Conservation (phyloP, 2,113 vertebrate genomes). For the Macroglossus sobrinus region DNA sequence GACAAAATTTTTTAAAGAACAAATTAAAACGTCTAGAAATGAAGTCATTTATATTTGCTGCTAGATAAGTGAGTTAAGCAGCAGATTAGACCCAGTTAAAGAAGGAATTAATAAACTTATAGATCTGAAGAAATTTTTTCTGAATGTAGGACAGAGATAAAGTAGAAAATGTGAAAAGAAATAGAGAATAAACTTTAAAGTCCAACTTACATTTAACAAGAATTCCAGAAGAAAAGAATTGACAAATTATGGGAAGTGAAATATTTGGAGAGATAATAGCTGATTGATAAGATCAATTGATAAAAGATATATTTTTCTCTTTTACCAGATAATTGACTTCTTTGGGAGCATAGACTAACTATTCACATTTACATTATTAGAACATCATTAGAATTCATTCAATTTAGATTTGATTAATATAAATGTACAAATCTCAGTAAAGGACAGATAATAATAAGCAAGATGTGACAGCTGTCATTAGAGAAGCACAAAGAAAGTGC, state of each 20-base stretch:
- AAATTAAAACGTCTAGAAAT: neutral
- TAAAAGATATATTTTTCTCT: neutral
- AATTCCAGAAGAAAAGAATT: neutral
- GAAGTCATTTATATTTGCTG: neutral
- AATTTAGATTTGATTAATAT: constrained; percentile 2
- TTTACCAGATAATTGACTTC: constrained; percentile 1
- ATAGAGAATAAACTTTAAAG: neutral
- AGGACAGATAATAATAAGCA: neutral
- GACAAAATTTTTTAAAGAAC: neutral
- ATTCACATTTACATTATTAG: neutral
- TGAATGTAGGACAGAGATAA: neutral
- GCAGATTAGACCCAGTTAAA: neutral
- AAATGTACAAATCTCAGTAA: neutral
- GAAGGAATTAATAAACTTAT: neutral
- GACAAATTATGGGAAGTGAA: neutral
- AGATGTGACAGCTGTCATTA: neutral
- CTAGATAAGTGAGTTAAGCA: neutral
- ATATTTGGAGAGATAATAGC: neutral
- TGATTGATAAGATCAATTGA: neutral
- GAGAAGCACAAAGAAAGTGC: neutral
- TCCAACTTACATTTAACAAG: neutral
- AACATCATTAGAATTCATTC: neutral
- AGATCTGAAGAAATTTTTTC: neutral
- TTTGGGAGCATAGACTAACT: neutral
- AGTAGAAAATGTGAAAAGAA: neutral